These are phyloP conservation scores for Scophthalmus maximus DNA, from an alignment of 2,113 vertebrate species.

Conservation along the genomic window DNA sequence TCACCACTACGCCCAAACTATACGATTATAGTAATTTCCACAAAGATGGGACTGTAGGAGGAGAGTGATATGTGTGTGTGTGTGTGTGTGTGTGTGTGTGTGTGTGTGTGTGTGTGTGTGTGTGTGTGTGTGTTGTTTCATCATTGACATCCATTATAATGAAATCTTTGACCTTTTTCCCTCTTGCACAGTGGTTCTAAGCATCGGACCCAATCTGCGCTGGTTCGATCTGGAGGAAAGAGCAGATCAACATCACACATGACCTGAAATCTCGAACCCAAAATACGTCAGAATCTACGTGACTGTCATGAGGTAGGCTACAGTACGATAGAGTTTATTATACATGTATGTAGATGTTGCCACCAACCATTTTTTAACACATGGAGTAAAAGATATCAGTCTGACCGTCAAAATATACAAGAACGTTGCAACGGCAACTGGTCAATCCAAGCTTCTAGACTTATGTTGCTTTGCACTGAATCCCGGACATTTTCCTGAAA, in stretches of 20 bases:
- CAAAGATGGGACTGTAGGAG: constrained; percentile 50
- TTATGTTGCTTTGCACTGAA: background rate
- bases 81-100: constrained; percentile 13
- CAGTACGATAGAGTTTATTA: background rate
- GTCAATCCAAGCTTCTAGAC: background rate
- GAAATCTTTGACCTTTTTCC: constrained; percentile 21
- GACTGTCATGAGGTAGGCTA: constrained; percentile 25
- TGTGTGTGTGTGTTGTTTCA: constrained; percentile 10
- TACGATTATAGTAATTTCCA: constrained; percentile 65
- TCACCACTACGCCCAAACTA: constrained; percentile 32
- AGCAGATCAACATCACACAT: background rate
- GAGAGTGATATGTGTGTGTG: background rate
- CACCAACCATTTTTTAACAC: no score
- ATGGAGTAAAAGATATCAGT: no score
- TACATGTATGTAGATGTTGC: no score
- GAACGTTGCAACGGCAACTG: background rate
- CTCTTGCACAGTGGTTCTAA: constrained; percentile 49
- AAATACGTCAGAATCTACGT: background rate
- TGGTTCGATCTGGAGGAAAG: constrained; percentile 26
- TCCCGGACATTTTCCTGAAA: no score
- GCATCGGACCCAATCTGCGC: constrained; percentile 1
- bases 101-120: constrained; percentile 21
- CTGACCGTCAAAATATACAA: no score
- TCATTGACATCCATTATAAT: constrained; percentile 45
- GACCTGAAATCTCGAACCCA: background rate